phyloP scores from a whole-genome alignment of 2,888 invertebrate genomes.

The Agrotis puta region DNA sequence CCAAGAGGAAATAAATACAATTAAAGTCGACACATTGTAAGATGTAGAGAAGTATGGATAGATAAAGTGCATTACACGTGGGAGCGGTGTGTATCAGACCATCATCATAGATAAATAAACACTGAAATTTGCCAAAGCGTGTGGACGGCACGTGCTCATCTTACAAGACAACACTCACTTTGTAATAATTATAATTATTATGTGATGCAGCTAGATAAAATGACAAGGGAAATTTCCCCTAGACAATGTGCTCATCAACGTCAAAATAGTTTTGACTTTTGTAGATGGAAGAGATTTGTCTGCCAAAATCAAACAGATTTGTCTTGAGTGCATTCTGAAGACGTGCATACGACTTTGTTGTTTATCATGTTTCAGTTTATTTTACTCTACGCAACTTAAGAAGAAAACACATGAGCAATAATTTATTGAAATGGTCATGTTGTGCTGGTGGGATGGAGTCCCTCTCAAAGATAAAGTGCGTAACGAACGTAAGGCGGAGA shows the following conservation, averaged over 20 bases:
- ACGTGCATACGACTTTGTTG: not conserved
- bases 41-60: constrained; percentile 22
- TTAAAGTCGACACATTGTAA: constrained; percentile 49
- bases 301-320: not conserved
- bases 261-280: constrained; percentile 15
- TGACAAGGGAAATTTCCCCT: not conserved
- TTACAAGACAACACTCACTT: constrained; percentile 16
- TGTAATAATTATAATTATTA: constrained; percentile 5
- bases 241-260: not conserved
- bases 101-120: constrained; percentile 74
- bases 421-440: too few relatives aligned
- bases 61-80: constrained; percentile 64
- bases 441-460: not conserved
- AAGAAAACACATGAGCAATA: too few relatives aligned
- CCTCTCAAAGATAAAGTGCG: not conserved
- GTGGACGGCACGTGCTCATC: constrained; percentile 65
- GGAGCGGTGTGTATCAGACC: constrained; percentile 61
- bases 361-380: not conserved
- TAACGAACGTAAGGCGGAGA: not conserved
- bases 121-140: constrained; percentile 76
- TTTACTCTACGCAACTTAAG: too few relatives aligned
- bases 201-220: constrained; percentile 6
- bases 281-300: constrained; percentile 8
- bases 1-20: constrained; percentile 48
- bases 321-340: not conserved